phyloP scores from a whole-genome alignment of 2,888 invertebrate species.

The Baccha elongata region DNA sequence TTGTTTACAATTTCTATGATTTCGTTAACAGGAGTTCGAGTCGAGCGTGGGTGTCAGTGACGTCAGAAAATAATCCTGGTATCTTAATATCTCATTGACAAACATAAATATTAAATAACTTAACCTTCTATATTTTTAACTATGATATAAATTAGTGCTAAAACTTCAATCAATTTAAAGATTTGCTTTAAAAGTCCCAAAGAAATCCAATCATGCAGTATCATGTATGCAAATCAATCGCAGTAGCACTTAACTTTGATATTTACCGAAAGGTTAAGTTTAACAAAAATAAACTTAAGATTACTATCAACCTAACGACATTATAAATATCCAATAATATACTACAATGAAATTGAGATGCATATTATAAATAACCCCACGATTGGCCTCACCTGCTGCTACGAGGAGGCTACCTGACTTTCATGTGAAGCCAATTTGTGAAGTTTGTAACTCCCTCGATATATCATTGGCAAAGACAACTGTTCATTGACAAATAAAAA shows the following conservation, averaged over 20 bases:
- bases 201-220: slow-evolving; percentile 9
- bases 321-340: slow-evolving; percentile 8
- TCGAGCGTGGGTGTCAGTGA: too few species aligned
- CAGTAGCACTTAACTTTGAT: slow-evolving; percentile 30
- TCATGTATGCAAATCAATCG: not conserved
- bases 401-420: slow-evolving; percentile 44
- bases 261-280: slow-evolving; percentile 5
- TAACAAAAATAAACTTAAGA: slow-evolving; percentile 14
- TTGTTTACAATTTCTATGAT: too few species aligned
- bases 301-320: slow-evolving; percentile 25
- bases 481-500: slow-evolving; percentile 39
- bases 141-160: too few species aligned
- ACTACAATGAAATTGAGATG: slow-evolving; percentile 20
- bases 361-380: slow-evolving; percentile 22
- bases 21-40: too few species aligned
- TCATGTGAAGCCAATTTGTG: slow-evolving; percentile 18
- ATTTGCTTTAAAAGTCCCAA: too few species aligned
- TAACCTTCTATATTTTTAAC: too few species aligned
- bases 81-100: too few species aligned
- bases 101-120: too few species aligned
- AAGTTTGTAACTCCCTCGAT: slow-evolving; percentile 9
- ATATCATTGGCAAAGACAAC: slow-evolving; percentile 30
- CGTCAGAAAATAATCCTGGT: too few species aligned
- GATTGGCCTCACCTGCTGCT: slow-evolving; percentile 38
- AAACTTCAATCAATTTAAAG: too few species aligned